Base-by-base conservation (phyloP, 2,113 vertebrate genomes). In the Atherinomorus stipes region DNA sequence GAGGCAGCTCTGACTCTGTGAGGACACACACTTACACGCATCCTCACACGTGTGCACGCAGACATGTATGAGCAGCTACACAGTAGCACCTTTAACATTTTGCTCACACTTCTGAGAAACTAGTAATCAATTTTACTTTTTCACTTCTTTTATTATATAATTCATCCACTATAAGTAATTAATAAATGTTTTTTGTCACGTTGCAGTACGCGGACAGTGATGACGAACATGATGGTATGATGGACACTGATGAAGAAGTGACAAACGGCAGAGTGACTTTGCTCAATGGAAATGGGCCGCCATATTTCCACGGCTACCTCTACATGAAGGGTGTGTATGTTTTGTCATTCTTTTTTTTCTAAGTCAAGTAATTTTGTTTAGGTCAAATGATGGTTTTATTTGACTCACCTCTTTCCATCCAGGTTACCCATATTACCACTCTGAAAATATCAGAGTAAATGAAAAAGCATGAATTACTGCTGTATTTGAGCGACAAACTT, bases 261-360 rank as follows among this genome's bases (percentile, higher is more conserved):
- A 95, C 93, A 12, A 95, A 94, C 0, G 93, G 94, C 23, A 93
- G 94, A 50, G 94, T 96, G 62, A 95, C 93, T 26, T 60, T 96
- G 37, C 92, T 96, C n/a, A 96, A 95, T 23, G 96, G 96, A 37
- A 95, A 94, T 1, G 96, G 95, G 4, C 95, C 96, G 0, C 95
- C 96, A 0, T 97, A 98, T 90, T 98, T 98, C 91, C 96, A 98
- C 67, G 95, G 96, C 67, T 98, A 97, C 87, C 96, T 98, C 65
- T 97, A 97, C 85, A 97, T 97, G 96, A 97, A 98, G 71, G 96
- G 96, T 96, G 71, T 77, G 89, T 47, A 12, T n/a, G 10, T 53
- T 2, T 37, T 2, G 9, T 37, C 44, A 34, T 5, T 1, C 13
- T 9, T 45, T 26, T 45, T 21, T 23, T 22, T 31, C 28, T 31